These are phyloP conservation scores for Caenorhabditis sp. DNA, from an alignment of 2,888 invertebrate genomes.

Conservation along the genomic window DNA sequence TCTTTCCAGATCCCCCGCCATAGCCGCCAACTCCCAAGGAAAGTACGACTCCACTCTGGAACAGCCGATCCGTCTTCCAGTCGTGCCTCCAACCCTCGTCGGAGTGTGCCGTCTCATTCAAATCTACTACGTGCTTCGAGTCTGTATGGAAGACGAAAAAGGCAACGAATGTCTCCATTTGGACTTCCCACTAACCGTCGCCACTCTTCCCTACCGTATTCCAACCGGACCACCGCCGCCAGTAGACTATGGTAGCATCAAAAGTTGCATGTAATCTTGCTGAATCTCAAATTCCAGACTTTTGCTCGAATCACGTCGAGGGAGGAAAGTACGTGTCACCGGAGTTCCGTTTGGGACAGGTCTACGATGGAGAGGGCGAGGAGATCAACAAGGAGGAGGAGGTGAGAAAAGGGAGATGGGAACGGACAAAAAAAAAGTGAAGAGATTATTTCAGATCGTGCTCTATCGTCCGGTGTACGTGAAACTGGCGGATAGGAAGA, in stretches of 20 bases:
- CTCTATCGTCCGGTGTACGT: constrained; percentile 82
- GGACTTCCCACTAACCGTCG: constrained; percentile 89
- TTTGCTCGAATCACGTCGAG: constrained; percentile 88
- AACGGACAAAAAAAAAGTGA: neutral
- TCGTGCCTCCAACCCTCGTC: constrained; percentile 89
- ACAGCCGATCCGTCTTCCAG: constrained; percentile 88
- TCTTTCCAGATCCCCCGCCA: constrained; percentile 75
- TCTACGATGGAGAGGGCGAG: constrained; percentile 83
- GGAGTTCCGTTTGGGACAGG: constrained; percentile 90
- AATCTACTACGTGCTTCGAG: constrained; percentile 89
- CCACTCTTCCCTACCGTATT: constrained; percentile 87
- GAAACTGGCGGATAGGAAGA: constrained; percentile 66
- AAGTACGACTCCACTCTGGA: constrained; percentile 86
- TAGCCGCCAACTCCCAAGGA: constrained; percentile 83
- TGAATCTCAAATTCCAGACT: constrained; percentile 86
- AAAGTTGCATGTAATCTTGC: too few relatives aligned
- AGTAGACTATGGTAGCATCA: constrained; percentile 82
- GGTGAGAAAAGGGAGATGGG: constrained; percentile 61
- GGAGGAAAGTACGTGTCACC: constrained; percentile 90
- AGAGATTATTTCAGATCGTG: constrained; percentile 69
- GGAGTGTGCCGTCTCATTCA: constrained; percentile 88
- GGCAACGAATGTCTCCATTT: constrained; percentile 88
- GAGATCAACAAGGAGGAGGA: constrained; percentile 76
- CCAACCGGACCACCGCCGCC: constrained; percentile 83
- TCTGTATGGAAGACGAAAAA: constrained; percentile 88